Conservation (phyloP, 1,140 invertebrate species). For the Bilobella aurantiaca region DNA sequence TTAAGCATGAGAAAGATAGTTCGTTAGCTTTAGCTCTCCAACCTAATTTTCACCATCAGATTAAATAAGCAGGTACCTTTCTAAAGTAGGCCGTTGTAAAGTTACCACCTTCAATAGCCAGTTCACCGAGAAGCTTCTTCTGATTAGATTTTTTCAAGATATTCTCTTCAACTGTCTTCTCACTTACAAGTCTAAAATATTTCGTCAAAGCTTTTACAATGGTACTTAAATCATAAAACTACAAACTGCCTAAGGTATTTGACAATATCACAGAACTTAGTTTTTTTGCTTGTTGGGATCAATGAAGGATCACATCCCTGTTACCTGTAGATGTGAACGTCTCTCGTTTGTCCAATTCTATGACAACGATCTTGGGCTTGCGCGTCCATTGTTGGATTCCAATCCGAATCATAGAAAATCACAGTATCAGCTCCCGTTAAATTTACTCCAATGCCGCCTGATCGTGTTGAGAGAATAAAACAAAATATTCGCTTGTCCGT, state of each 20-base stretch:
- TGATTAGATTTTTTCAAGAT: slow-evolving; percentile 98
- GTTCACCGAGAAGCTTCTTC: slow-evolving; percentile 86
- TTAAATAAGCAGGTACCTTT: slow-evolving; percentile 48
- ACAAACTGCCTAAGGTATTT: too few relatives aligned
- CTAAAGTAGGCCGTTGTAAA: slow-evolving; percentile 98
- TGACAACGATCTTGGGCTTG: slow-evolving; percentile 98
- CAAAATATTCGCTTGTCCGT: slow-evolving; percentile 87
- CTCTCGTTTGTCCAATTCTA: slow-evolving; percentile 96
- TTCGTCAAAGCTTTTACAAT: too few relatives aligned
- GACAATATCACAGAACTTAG: too few relatives aligned
- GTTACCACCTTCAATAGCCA: slow-evolving; percentile 97
- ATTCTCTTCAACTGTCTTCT: slow-evolving; percentile 97
- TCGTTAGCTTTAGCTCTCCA: slow-evolving; percentile 3
- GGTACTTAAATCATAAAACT: too few relatives aligned
- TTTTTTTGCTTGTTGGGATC: too few relatives aligned
- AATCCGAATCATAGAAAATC: slow-evolving; percentile 99
- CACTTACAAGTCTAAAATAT: slow-evolving; percentile 75
- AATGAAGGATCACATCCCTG: too few relatives aligned
- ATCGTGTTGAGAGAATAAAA: slow-evolving; percentile 95
- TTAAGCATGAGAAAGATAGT: slow-evolving; percentile 42
- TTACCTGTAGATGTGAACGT: slow-evolving; percentile 96
- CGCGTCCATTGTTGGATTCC: slow-evolving; percentile 99
- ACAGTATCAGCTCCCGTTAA: slow-evolving; percentile 98
- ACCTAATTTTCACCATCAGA: slow-evolving; percentile 7
- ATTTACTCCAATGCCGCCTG: slow-evolving; percentile 97